phyloP scores from a whole-genome alignment of 1,140 invertebrate species.

The Paralvinella palmiformis region DNA sequence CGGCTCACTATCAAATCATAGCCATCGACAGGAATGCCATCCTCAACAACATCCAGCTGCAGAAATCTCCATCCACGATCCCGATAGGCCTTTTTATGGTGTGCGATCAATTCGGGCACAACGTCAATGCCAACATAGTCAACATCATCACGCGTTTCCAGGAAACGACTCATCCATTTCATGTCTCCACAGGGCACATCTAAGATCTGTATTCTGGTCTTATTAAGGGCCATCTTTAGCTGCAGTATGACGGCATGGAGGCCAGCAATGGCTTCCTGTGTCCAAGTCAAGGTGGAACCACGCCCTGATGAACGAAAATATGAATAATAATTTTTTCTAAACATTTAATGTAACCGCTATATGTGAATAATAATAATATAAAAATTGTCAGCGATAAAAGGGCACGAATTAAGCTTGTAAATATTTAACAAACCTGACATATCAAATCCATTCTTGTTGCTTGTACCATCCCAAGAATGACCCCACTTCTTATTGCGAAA shows the following conservation, averaged over 20 bases:
- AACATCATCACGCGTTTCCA: slow-evolving; percentile 17
- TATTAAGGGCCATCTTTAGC: background rate
- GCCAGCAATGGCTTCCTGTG: slow-evolving; percentile 14
- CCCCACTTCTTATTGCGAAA: slow-evolving; percentile 14
- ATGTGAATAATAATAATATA: background rate
- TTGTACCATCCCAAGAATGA: slow-evolving; percentile 6
- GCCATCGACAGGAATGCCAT: background rate
- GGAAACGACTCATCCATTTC: slow-evolving; percentile 20
- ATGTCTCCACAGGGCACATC: slow-evolving; percentile 21
- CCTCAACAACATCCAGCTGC: slow-evolving; percentile 5
- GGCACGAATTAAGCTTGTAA: background rate
- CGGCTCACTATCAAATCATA: slow-evolving; percentile 16
- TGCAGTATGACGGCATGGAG: slow-evolving; percentile 14
- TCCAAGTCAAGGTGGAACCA: slow-evolving; percentile 11
- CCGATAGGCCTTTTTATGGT: slow-evolving; percentile 12
- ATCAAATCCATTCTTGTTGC: slow-evolving; percentile 9
- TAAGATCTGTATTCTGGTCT: background rate
- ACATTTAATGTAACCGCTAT: background rate
- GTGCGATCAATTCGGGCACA: slow-evolving; percentile 14
- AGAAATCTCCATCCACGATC: slow-evolving; percentile 10
- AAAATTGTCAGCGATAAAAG: background rate
- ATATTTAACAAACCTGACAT: slow-evolving; percentile 11
- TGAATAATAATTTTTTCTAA: background rate
- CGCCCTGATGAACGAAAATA: background rate
- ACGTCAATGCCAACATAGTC: slow-evolving; percentile 21